A percentile compares a stretch with the other conserved stretches of the same genome.
phyloP scores from a whole-genome alignment of 2,113 vertebrate species.

The Potamarius usumacintae region DNA sequence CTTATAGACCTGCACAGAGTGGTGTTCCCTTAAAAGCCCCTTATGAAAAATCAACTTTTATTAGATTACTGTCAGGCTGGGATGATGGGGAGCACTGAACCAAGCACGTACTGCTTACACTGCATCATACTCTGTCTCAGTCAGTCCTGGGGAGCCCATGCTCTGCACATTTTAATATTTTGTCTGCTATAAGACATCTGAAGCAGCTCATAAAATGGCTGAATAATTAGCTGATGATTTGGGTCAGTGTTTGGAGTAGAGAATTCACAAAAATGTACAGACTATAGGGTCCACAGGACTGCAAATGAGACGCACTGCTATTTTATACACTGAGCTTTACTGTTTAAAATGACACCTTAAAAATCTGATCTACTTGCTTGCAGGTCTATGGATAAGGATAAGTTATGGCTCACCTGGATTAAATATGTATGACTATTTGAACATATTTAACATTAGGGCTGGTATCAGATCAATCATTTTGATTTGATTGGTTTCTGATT shows the following conservation, averaged over 20 bases:
- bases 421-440: neutral
- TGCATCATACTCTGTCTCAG: neutral
- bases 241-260: neutral
- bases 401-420: neutral
- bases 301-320: neutral
- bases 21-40: slow-evolving; percentile 53
- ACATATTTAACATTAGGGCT: neutral
- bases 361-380: neutral
- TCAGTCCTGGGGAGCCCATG: slow-evolving; percentile 12
- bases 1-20: slow-evolving; percentile 24
- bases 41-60: slow-evolving; percentile 58
- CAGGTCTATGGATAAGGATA: neutral
- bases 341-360: too few species aligned
- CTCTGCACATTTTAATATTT: neutral
- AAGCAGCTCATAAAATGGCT: neutral
- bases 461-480: neutral
- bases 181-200: neutral
- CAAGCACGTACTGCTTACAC: slow-evolving; percentile 12
- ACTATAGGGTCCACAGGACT: neutral
- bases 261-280: neutral
- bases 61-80: slow-evolving; percentile 42
- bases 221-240: slow-evolving; percentile 3
- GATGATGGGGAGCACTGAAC: slow-evolving; percentile 34
- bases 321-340: too few species aligned
- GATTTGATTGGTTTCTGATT: too few species aligned